These are phyloP conservation scores for Atherix ibis DNA, from an alignment of 2,888 invertebrate species.

Conservation along the genomic window DNA sequence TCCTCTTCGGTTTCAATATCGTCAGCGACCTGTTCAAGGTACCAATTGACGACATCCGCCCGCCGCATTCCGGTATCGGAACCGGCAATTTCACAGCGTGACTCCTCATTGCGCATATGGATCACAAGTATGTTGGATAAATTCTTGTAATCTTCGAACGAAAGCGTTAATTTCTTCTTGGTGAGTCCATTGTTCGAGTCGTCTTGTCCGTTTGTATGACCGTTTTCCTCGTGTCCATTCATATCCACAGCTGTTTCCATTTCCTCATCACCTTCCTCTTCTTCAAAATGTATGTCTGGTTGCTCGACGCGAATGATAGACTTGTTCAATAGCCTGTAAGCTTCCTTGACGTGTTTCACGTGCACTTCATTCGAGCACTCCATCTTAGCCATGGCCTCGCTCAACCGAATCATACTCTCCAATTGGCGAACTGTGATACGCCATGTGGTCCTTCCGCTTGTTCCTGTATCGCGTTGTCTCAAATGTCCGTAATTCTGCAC, in stretches of 20 bases:
- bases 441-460: constrained; percentile 64
- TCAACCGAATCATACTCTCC: constrained; percentile 87
- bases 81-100: constrained; percentile 46
- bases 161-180: constrained; percentile 64
- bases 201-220: constrained; percentile 17
- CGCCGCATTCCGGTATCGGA: constrained; percentile 49
- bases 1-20: constrained; percentile 87
- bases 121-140: constrained; percentile 83
- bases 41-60: constrained; percentile 84
- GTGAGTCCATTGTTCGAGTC: constrained; percentile 15
- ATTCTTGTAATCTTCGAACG: constrained; percentile 87
- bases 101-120: constrained; percentile 76
- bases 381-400: constrained; percentile 93
- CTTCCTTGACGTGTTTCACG: constrained; percentile 79
- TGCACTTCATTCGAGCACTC: constrained; percentile 85
- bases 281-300: constrained; percentile 87
- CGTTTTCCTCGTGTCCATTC: constrained; percentile 8
- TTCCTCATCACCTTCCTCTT: constrained; percentile 46
- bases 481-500: constrained; percentile 80
- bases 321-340: constrained; percentile 79
- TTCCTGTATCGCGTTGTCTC: constrained; percentile 65
- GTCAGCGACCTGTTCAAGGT: constrained; percentile 70
- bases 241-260: constrained; percentile 28
- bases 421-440: constrained; percentile 92
- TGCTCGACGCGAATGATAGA: constrained; percentile 96